Conservation (phyloP, 2,113 vertebrate species). For the Osmerus eperlanus region DNA sequence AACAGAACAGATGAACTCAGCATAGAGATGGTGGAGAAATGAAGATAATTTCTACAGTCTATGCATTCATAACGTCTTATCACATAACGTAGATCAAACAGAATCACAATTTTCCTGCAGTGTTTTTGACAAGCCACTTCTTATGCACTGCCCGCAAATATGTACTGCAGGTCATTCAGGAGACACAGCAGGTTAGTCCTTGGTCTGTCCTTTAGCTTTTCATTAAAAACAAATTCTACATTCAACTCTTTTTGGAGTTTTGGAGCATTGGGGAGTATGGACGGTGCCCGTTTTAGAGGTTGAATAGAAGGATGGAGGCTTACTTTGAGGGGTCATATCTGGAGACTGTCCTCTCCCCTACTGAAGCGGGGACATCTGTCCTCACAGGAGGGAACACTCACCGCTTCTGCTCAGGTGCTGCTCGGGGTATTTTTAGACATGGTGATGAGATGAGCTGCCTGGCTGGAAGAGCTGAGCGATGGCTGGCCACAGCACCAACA, state of each 20-base stretch:
- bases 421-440: slow-evolving; percentile 35
- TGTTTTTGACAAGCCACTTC: no score
- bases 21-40: no score
- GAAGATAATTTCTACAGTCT: no score
- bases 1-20: not conserved
- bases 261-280: no score
- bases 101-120: no score
- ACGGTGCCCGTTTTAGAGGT: not conserved
- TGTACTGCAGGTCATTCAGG: not conserved
- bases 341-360: slow-evolving; percentile 9
- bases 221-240: not conserved
- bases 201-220: not conserved
- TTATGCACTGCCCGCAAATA: not conserved
- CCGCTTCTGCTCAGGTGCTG: slow-evolving; percentile 16
- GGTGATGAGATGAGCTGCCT: slow-evolving; percentile 34
- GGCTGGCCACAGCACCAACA: not conserved
- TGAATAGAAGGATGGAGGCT: not conserved
- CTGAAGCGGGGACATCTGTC: slow-evolving; percentile 37
- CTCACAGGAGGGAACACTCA: slow-evolving; percentile 16
- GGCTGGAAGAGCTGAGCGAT: not conserved
- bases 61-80: no score
- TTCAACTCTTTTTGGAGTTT: not conserved
- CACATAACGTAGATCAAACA: no score
- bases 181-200: not conserved
- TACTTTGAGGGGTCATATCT: slow-evolving; percentile 11